phyloP scores from a whole-genome alignment of 2,888 invertebrate species.

The Leistus spinibarbis region DNA sequence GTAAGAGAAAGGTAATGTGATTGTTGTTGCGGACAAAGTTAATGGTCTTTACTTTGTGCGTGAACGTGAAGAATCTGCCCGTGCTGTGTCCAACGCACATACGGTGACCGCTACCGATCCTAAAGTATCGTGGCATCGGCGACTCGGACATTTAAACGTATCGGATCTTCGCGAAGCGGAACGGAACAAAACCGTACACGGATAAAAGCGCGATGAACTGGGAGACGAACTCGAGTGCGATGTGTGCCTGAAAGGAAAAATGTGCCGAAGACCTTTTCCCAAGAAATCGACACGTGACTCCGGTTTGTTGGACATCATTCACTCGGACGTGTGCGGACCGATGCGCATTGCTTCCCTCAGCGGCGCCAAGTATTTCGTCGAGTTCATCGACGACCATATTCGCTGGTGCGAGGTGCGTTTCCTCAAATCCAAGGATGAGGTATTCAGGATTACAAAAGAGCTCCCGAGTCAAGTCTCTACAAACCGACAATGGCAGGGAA shows the following conservation, averaged over 20 bases:
- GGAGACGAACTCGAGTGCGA: conserved; percentile 32
- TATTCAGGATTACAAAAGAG: conserved; percentile 20
- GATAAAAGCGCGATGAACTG: conserved; percentile 29
- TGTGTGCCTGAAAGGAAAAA: conserved; percentile 38
- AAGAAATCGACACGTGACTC: conserved; percentile 25
- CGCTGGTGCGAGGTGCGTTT: conserved; percentile 23
- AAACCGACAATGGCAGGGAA: conserved; percentile 40
- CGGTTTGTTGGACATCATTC: conserved; percentile 41
- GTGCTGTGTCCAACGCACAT: not conserved
- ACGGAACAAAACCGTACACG: conserved; percentile 3
- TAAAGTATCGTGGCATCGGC: conserved; percentile 16
- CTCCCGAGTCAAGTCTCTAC: conserved; percentile 38
- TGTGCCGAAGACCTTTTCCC: conserved; percentile 35
- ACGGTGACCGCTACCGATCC: not conserved
- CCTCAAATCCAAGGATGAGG: conserved; percentile 14
- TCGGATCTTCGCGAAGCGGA: conserved; percentile 8
- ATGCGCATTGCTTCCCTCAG: conserved; percentile 42
- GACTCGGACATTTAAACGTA: conserved; percentile 17
- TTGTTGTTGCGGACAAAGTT: not conserved
- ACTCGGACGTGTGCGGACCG: conserved; percentile 45
- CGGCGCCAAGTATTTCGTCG: conserved; percentile 41
- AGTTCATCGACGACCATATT: conserved; percentile 45
- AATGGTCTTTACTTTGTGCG: conserved; percentile 11
- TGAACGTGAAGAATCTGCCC: not conserved
- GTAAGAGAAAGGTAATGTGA: conserved; percentile 18